phyloP scores from a whole-genome alignment of 2,888 invertebrate genomes.

The Chrysodeixis includens region DNA sequence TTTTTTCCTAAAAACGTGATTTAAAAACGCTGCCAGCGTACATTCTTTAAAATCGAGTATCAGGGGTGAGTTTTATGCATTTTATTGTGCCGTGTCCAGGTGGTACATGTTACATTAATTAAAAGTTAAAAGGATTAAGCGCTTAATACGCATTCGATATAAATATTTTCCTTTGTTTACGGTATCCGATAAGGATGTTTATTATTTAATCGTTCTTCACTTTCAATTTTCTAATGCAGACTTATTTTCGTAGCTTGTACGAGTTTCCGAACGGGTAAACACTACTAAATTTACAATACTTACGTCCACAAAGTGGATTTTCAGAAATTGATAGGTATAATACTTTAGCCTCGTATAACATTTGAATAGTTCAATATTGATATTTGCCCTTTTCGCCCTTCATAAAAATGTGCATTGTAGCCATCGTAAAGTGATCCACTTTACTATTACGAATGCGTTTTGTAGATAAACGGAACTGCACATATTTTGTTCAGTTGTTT shows the following conservation, averaged over 20 bases:
- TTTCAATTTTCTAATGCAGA: conserved; percentile 68
- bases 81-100: conserved; percentile 63
- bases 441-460: conserved; percentile 79
- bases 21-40: conserved; percentile 71
- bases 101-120: conserved; percentile 65
- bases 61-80: conserved; percentile 59
- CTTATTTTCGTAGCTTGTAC: conserved; percentile 64
- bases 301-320: conserved; percentile 47
- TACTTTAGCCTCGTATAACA: conserved; percentile 56
- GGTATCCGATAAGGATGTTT: conserved; percentile 60
- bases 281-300: conserved; percentile 61
- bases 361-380: conserved; percentile 58
- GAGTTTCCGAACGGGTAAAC: conserved; percentile 62
- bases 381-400: conserved; percentile 66
- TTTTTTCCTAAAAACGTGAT: conserved; percentile 81
- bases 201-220: conserved; percentile 65
- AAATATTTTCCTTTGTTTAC: conserved; percentile 66
- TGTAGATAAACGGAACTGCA: conserved; percentile 65
- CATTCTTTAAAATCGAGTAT: conserved; percentile 58
- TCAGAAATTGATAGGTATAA: conserved; percentile 35
- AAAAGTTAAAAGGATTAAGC: conserved; percentile 71
- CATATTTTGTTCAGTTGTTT: conserved; percentile 64
- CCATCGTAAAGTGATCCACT: conserved; percentile 72
- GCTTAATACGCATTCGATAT: conserved; percentile 63
- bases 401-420: conserved; percentile 72